phyloP scores from a whole-genome alignment of 1,140 invertebrate genomes.

The Drosophila rufa region DNA sequence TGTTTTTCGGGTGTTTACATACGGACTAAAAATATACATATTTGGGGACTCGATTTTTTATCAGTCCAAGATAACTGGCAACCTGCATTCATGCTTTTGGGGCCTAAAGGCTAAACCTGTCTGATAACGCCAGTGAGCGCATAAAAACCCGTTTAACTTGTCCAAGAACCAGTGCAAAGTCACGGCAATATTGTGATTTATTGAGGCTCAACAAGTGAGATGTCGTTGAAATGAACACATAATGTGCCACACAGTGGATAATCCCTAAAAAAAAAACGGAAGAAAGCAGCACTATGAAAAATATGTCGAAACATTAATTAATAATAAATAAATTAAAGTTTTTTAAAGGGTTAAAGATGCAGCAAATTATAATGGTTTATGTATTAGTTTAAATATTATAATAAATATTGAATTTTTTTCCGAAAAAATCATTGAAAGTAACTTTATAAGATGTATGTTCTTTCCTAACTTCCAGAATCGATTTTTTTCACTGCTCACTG shows the following conservation, averaged over 20 bases:
- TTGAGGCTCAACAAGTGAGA: slow-evolving; percentile 30
- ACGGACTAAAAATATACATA: not conserved
- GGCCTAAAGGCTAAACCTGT: slow-evolving; percentile 45
- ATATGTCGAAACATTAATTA: not conserved
- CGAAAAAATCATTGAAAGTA: too few relatives aligned
- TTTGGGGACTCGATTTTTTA: slow-evolving; percentile 30
- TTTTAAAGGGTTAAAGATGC: too few relatives aligned
- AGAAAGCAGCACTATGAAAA: not conserved
- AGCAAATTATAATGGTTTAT: too few relatives aligned
- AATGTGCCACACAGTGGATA: not conserved
- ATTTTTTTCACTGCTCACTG: not conserved
- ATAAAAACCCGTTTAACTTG: slow-evolving; percentile 68
- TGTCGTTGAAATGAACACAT: not conserved
- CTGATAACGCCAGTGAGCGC: slow-evolving; percentile 46
- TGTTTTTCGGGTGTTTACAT: slow-evolving; percentile 43
- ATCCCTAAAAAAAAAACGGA: not conserved
- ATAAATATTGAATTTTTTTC: too few relatives aligned
- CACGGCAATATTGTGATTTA: slow-evolving; percentile 41
- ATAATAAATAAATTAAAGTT: not conserved
- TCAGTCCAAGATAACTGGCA: slow-evolving; percentile 48
- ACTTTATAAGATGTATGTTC: too few relatives aligned
- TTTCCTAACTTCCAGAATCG: not conserved
- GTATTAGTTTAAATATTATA: too few relatives aligned
- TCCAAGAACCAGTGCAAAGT: slow-evolving; percentile 57
- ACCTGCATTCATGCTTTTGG: slow-evolving; percentile 30